Conservation (phyloP, 2,797 vertebrate genomes). For the Salmo trutta region DNA sequence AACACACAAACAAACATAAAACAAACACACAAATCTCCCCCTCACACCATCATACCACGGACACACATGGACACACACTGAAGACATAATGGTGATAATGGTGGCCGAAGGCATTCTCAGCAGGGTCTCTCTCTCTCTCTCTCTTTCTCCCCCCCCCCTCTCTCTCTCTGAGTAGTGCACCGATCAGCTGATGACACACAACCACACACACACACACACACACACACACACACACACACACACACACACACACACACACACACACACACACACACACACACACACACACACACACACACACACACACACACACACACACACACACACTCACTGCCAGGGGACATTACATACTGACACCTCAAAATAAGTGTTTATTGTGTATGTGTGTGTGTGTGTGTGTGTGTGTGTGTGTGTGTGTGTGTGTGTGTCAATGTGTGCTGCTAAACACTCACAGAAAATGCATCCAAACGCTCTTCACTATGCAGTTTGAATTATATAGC, state of each 20-base stretch:
- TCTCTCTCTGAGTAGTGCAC: slow-evolving; percentile 46
- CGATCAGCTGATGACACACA: slow-evolving; percentile 62
- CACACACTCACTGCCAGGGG: slow-evolving; percentile 55
- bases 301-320: slow-evolving; percentile 17
- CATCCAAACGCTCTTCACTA: slow-evolving; percentile 51
- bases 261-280: slow-evolving; percentile 7
- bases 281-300: neutral
- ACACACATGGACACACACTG: slow-evolving; percentile 53
- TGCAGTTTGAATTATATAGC: slow-evolving; percentile 49
- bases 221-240: slow-evolving; percentile 10
- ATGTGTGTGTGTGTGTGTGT: no score
- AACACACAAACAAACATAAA: slow-evolving; percentile 14
- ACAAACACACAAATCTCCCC: slow-evolving; percentile 5
- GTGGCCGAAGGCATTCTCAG: neutral
- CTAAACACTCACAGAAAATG: slow-evolving; percentile 49
- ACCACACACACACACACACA: slow-evolving; percentile 14
- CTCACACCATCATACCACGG: slow-evolving; percentile 45
- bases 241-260: slow-evolving; percentile 14
- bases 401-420: no score
- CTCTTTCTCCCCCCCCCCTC: no score
- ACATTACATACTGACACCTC: slow-evolving; percentile 72
- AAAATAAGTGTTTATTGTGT: slow-evolving; percentile 72
- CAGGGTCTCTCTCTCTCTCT: neutral
- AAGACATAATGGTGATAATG: slow-evolving; percentile 15
- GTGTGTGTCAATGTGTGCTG: neutral